Conservation (phyloP, 2,113 vertebrate species). For the Meles meles region DNA sequence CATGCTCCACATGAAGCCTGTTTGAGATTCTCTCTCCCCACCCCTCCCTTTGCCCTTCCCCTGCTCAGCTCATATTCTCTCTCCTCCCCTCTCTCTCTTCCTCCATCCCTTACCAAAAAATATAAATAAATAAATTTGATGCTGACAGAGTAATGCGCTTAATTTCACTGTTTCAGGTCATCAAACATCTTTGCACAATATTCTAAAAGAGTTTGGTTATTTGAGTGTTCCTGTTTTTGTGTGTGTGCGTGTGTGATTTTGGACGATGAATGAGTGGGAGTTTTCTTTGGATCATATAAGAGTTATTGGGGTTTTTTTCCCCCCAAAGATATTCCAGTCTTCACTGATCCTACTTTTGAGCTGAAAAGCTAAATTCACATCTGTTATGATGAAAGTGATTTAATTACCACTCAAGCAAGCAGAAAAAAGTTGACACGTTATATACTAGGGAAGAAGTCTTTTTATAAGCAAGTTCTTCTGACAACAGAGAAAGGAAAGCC, state of each 20-base stretch:
- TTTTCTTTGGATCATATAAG: constrained; percentile 15
- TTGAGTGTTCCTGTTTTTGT: neutral
- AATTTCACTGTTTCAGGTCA: neutral
- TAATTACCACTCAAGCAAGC: neutral
- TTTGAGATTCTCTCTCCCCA: too few relatives aligned
- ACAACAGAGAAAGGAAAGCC: neutral
- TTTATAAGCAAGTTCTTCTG: neutral
- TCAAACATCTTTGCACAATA: neutral
- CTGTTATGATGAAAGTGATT: constrained; percentile 25
- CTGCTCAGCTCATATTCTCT: neutral
- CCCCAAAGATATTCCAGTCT: neutral
- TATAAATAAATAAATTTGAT: neutral
- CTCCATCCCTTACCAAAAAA: neutral
- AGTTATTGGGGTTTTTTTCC: neutral
- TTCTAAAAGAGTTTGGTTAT: neutral
- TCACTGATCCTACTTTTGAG: neutral
- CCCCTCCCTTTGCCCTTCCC: neutral
- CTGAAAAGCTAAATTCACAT: constrained; percentile 42
- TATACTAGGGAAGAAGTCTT: neutral
- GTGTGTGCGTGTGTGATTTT: neutral
- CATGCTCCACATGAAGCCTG: too few relatives aligned
- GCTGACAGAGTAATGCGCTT: neutral
- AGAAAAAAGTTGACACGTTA: neutral
- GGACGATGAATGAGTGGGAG: neutral
- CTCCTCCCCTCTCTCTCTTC: neutral